Conservation (phyloP, 2,888 invertebrate genomes). For the Drosophila parthenogenetica region DNA sequence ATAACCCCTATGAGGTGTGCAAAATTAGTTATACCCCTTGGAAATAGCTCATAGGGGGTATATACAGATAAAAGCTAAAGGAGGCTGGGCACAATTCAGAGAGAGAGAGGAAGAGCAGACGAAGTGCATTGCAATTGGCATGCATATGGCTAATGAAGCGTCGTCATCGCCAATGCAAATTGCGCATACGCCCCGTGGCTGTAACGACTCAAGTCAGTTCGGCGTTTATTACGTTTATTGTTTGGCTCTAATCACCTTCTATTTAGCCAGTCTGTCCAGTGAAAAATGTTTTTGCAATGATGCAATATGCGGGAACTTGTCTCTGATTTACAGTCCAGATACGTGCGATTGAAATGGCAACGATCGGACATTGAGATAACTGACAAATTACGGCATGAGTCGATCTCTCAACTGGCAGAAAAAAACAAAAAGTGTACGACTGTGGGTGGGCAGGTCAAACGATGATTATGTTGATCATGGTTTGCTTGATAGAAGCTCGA, state of each 20-base stretch:
- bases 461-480: conserved; percentile 49
- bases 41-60: background rate
- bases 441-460: conserved; percentile 67
- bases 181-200: conserved; percentile 47
- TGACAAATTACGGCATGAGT: conserved; percentile 48
- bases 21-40: background rate
- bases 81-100: too few relatives aligned
- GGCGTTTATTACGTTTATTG: conserved; percentile 20
- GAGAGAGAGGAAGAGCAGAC: background rate
- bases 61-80: background rate
- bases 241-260: conserved; percentile 42
- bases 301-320: conserved; percentile 46
- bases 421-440: background rate
- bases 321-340: conserved; percentile 65
- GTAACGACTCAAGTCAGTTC: conserved; percentile 13
- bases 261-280: conserved; percentile 30
- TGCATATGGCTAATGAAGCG: conserved; percentile 29
- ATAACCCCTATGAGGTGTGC: background rate
- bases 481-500: conserved; percentile 16
- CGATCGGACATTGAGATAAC: conserved; percentile 59
- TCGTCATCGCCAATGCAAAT: conserved; percentile 67
- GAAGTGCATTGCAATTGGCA: background rate
- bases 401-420: conserved; percentile 2
- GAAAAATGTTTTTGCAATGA: conserved; percentile 59
- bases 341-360: conserved; percentile 55